A percentile compares a stretch with the other conserved stretches of the same genome.
Evolutionary conservation across 1,140 invertebrate genomes (phyloP).

Genomic region (Saccostrea echinata): DNA sequence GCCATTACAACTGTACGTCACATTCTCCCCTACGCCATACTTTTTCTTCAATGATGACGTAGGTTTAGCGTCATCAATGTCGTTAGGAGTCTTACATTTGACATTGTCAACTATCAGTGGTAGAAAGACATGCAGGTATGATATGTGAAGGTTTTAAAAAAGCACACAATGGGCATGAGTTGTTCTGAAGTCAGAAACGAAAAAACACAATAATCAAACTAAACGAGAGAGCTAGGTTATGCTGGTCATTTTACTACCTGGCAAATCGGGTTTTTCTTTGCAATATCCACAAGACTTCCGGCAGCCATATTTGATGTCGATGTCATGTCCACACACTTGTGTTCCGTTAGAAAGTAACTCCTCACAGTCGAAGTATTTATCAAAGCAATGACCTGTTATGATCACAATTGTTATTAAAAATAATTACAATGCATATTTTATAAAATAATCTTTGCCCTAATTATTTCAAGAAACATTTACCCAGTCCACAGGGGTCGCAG

Average conservation of each 20-base stretch:
- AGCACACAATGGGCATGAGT: too few species aligned
- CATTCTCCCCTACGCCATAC: slow-evolving; percentile 43
- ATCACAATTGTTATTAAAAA: background rate
- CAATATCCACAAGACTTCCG: slow-evolving; percentile 52
- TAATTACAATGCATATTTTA: background rate
- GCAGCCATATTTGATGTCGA: slow-evolving; percentile 42
- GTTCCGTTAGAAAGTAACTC: background rate
- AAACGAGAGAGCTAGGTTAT: too few species aligned
- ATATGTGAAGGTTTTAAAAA: too few species aligned
- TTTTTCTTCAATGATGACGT: background rate
- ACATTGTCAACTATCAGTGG: slow-evolving; percentile 35
- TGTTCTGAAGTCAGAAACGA: too few species aligned
- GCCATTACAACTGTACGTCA: slow-evolving; percentile 50
- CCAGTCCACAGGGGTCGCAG: slow-evolving; percentile 85
- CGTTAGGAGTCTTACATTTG: slow-evolving; percentile 6
- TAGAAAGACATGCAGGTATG: background rate
- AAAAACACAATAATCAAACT: too few species aligned
- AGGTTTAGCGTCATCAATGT: slow-evolving; percentile 30
- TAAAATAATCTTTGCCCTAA: too few species aligned
- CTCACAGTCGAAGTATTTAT: slow-evolving; percentile 46
- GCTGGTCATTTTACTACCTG: slow-evolving; percentile 8
- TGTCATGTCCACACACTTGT: slow-evolving; percentile 27
- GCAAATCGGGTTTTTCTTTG: background rate
- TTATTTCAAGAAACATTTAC: slow-evolving; percentile 48
- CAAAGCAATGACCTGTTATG: slow-evolving; percentile 49